These are phyloP conservation scores for Callitettix versicolor DNA, from an alignment of 1,140 invertebrate species.

Conservation along the genomic window DNA sequence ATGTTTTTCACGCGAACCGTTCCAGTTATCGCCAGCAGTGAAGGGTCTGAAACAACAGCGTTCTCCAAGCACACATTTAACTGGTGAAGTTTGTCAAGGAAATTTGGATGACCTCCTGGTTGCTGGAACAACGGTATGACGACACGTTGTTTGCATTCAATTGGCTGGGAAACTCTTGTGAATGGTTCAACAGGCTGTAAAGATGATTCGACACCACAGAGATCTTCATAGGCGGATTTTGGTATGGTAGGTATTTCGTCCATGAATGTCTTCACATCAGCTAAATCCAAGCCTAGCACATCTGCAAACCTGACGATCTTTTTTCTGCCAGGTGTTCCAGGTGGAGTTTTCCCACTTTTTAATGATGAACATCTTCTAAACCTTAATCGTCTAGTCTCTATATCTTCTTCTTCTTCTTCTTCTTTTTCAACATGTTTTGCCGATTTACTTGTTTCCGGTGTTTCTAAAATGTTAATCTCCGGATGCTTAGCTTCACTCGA, in stretches of 20 bases:
- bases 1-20: slow-evolving; percentile 80
- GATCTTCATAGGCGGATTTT: slow-evolving; percentile 68
- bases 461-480: no score
- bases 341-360: slow-evolving; percentile 84
- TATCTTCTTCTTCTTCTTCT: slow-evolving; percentile 6
- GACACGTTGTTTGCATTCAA: slow-evolving; percentile 21
- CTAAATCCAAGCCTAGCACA: slow-evolving; percentile 83
- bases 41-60: slow-evolving; percentile 56
- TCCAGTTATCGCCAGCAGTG: slow-evolving; percentile 68
- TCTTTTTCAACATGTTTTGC: not conserved
- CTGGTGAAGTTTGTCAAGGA: slow-evolving; percentile 55
- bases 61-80: slow-evolving; percentile 69
- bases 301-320: slow-evolving; percentile 94
- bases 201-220: slow-evolving; percentile 41
- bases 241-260: slow-evolving; percentile 83
- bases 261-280: slow-evolving; percentile 78
- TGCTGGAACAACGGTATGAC: slow-evolving; percentile 73
- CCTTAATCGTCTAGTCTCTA: slow-evolving; percentile 8
- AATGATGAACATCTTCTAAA: slow-evolving; percentile 66
- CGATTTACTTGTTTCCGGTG: not conserved
- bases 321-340: slow-evolving; percentile 75
- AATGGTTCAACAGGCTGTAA: not conserved
- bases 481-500: no score
- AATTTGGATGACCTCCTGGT: slow-evolving; percentile 60
- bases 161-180: slow-evolving; percentile 8